A percentile compares a stretch with the other conserved stretches of the same genome.
Conservation (phyloP, 1,140 invertebrate species). For the Mercenaria mercenaria region DNA sequence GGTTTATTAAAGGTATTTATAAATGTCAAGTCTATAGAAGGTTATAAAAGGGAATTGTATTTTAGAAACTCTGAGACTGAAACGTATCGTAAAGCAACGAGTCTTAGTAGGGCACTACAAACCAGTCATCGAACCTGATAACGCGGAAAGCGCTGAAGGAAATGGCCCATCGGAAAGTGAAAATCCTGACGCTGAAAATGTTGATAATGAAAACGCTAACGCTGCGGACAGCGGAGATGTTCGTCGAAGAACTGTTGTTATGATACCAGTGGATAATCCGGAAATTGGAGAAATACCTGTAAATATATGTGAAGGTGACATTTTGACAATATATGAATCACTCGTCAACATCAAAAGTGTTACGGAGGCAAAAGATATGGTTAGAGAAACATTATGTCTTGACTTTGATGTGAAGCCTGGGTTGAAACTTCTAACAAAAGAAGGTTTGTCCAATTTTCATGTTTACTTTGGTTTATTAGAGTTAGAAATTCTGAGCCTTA, state of each 20-base stretch:
- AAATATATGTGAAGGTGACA: neutral
- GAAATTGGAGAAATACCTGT: conserved; percentile 44
- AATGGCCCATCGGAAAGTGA: neutral
- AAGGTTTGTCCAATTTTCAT: neutral
- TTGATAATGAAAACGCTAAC: neutral
- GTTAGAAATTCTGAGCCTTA: no score
- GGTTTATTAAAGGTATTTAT: no score
- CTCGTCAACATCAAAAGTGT: conserved; percentile 7
- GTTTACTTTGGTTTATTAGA: no score
- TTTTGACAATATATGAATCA: neutral
- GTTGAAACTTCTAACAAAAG: neutral
- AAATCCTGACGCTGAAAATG: no score
- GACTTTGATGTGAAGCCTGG: conserved; percentile 15
- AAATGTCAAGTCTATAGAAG: no score
- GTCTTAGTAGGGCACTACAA: conserved; percentile 53
- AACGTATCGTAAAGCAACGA: conserved; percentile 35
- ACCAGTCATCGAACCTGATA: neutral
- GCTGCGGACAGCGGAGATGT: neutral
- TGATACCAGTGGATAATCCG: conserved; percentile 27
- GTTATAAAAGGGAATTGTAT: no score
- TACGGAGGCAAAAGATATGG: neutral
- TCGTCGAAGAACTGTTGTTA: conserved; percentile 17
- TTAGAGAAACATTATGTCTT: neutral
- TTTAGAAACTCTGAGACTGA: conserved; percentile 32
- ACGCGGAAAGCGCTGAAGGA: neutral